phyloP scores from a whole-genome alignment of 2,888 invertebrate species.

The Noctuana brunneofusca region DNA sequence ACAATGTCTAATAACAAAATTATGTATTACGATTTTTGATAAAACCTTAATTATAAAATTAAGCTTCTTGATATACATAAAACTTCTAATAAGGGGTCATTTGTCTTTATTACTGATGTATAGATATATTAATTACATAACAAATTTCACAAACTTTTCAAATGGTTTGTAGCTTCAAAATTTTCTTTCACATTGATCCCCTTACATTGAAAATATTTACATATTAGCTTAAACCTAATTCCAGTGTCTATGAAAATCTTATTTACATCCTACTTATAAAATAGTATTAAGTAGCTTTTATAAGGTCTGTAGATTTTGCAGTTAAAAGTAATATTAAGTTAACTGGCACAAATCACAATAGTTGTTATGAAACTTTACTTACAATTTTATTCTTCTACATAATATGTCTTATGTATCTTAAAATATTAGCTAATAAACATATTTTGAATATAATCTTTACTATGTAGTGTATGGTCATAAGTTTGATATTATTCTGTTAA shows the following conservation, averaged over 20 bases:
- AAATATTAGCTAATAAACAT: neutral
- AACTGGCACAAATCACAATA: neutral
- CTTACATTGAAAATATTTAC: neutral
- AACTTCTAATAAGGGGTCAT: no score
- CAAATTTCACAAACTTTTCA: neutral
- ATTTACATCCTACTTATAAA: neutral
- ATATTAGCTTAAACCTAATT: neutral
- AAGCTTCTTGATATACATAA: conserved; percentile 6
- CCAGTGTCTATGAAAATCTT: neutral
- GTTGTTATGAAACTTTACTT: conserved; percentile 25
- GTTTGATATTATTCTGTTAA: neutral
- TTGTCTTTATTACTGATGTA: neutral
- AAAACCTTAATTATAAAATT: conserved; percentile 3
- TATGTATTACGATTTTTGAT: conserved; percentile 26
- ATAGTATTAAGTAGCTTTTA: neutral
- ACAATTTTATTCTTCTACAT: conserved; percentile 20
- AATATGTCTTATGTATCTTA: neutral
- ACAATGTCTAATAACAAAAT: neutral
- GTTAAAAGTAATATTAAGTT: conserved; percentile 2
- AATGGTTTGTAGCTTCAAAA: neutral
- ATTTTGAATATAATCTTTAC: conserved; percentile 4
- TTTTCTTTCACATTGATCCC: neutral
- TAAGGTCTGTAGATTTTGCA: conserved; percentile 10
- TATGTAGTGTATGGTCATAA: neutral
- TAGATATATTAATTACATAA: neutral